Base-by-base conservation (phyloP, 2,113 vertebrate genomes). In the Protomyctophum bolini region DNA sequence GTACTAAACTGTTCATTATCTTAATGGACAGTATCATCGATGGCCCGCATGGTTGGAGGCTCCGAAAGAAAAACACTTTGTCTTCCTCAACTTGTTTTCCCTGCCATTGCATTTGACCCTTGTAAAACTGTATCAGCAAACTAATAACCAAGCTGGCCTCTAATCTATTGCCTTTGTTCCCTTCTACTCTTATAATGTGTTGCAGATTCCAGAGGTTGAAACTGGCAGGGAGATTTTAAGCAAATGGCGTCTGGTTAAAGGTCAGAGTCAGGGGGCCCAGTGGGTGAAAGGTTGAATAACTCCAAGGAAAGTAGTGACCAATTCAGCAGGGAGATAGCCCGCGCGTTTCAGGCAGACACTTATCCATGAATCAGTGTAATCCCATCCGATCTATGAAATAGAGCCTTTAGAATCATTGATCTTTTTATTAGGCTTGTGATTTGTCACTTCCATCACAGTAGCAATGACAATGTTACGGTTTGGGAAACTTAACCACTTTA, bases 221-320 rank as follows among this genome's bases (percentile, higher is more conserved):
- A 89, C 83, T 85, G 82, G 89, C 88, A 83, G 84, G 83, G 88
- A 89, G 73, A 90, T 83, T 88, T 90, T 91, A 84, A 87, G 90
- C 87, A 95, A 96, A 95, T 88, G 93, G 82, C 88, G 90, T 82
- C 70, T 88, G 92, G 91, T 91, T 92, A 94, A 93, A 91, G 92
- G 88, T 96, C 92, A 94, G 78, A 70, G 68, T 89, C 58, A 83
- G 83, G 85, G 84, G 93, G 81, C 83, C 82, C 81, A 87, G 82
- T 87, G 90, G 93, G 94, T 94, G 93, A 95, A 94, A 95, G 93
- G 92, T 89, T 95, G 94, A 95, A 92, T 93, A 94, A 96, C 91
- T 94, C 90, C 83, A 91, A 96, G 92, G 83, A 88, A 91, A 91
- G 90, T 91, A 93, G 87, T 87, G 83, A 72, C 83, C 80, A 79